These are phyloP conservation scores for Agrotis puta DNA, from an alignment of 2,888 invertebrate species.

Conservation along the genomic window DNA sequence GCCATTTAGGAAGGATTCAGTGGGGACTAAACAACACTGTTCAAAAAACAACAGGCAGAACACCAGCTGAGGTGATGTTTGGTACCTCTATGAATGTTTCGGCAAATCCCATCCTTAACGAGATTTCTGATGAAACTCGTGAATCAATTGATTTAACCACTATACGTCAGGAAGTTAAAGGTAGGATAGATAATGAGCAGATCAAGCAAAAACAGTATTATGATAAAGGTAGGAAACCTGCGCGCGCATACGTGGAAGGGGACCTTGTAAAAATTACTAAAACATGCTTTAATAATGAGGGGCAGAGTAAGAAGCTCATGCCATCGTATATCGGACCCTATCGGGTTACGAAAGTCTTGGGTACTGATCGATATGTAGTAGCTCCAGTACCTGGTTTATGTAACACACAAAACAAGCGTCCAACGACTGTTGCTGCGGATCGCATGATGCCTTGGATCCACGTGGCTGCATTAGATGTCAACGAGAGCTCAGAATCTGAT, in stretches of 20 bases:
- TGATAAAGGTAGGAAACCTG: neutral
- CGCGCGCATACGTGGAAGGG: neutral
- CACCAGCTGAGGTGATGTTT: neutral
- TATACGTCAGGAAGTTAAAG: neutral
- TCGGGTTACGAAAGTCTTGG: too few species aligned
- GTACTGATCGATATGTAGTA: neutral
- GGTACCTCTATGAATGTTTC: neutral
- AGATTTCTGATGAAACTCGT: neutral
- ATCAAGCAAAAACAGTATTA: neutral
- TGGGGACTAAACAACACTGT: neutral
- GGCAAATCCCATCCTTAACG: neutral
- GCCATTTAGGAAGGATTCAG: too few species aligned
- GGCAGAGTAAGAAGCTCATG: too few species aligned
- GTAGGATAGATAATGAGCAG: neutral
- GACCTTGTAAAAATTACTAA: too few species aligned
- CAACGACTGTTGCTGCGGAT: neutral
- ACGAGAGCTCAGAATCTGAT: too few species aligned
- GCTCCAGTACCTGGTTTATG: neutral
- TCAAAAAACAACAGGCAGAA: neutral
- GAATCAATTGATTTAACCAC: neutral
- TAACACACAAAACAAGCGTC: neutral
- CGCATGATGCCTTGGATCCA: neutral
- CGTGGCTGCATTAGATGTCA: neutral
- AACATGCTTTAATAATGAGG: too few species aligned
- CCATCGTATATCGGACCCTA: too few species aligned